These are phyloP conservation scores for Drosophila nr. perissopoda DNA, from an alignment of 2,888 invertebrate genomes.

Conservation along the genomic window DNA sequence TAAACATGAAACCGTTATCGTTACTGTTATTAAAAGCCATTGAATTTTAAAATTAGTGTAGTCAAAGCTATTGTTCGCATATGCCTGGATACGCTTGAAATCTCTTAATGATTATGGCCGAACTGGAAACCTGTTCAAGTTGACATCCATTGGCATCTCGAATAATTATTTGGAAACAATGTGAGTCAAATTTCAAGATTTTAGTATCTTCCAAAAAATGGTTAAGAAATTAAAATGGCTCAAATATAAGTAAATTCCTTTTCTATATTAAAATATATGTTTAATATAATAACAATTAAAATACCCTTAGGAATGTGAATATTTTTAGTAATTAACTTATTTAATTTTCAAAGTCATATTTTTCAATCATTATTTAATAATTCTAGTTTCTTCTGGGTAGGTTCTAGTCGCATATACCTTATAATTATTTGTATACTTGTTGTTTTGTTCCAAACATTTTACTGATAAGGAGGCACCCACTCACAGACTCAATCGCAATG, in stretches of 20 bases:
- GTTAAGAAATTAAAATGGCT: background rate
- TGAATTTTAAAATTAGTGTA: constrained; percentile 31
- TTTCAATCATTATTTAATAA: background rate
- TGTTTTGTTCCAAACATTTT: constrained; percentile 25
- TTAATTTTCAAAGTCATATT: background rate
- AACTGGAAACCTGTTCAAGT: background rate
- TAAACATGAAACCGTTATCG: constrained; percentile 26
- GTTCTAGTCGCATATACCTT: constrained; percentile 10
- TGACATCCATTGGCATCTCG: background rate
- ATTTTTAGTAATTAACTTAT: background rate
- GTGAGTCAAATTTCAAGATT: background rate
- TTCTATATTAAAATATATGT: background rate
- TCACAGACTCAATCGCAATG: constrained; percentile 3
- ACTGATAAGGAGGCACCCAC: constrained; percentile 26
- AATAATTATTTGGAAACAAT: background rate
- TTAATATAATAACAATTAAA: background rate
- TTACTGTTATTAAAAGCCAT: constrained; percentile 38
- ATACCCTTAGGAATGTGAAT: background rate
- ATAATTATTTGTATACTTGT: constrained; percentile 2
- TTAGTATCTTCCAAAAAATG: background rate
- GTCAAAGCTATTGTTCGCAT: constrained; percentile 21
- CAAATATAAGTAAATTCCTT: background rate
- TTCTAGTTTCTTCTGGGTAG: background rate
- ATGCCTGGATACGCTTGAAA: constrained; percentile 12
- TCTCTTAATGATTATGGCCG: constrained; percentile 1